phyloP scores from a whole-genome alignment of 2,888 invertebrate genomes.

The Temnothorax ravouxi region DNA sequence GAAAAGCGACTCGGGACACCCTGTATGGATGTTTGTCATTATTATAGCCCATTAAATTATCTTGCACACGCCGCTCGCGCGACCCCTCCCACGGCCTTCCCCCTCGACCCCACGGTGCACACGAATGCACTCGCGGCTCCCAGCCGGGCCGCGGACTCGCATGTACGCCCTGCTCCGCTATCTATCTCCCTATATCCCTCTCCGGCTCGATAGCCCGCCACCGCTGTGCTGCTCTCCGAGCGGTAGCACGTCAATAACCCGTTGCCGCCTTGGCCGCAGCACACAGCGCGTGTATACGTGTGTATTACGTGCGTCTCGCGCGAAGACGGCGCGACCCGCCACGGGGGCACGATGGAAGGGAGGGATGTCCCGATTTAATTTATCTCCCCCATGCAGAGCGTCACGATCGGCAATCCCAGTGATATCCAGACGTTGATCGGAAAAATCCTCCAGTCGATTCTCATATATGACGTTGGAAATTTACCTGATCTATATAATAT shows the following conservation, averaged over 20 bases:
- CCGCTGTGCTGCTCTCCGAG: slow-evolving; percentile 52
- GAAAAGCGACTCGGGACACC: neutral
- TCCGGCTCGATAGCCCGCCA: slow-evolving; percentile 64
- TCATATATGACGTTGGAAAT: neutral
- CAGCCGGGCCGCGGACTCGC: slow-evolving; percentile 63
- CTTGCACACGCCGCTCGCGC: slow-evolving; percentile 61
- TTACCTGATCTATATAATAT: neutral
- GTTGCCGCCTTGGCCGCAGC: slow-evolving; percentile 73
- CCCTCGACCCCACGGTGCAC: slow-evolving; percentile 27
- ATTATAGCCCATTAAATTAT: slow-evolving; percentile 79
- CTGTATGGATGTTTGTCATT: slow-evolving; percentile 66
- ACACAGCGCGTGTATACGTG: slow-evolving; percentile 35
- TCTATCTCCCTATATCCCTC: slow-evolving; percentile 70
- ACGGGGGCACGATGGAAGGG: neutral
- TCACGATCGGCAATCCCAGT: neutral
- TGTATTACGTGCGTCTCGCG: slow-evolving; percentile 33
- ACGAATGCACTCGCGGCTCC: slow-evolving; percentile 56
- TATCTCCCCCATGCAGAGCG: neutral
- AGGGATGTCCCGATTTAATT: slow-evolving; percentile 11
- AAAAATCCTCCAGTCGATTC: neutral
- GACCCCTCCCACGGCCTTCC: slow-evolving; percentile 46
- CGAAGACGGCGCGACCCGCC: slow-evolving; percentile 24
- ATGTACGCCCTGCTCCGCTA: slow-evolving; percentile 55
- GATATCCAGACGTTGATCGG: no score
- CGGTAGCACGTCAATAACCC: slow-evolving; percentile 76